phyloP scores from a whole-genome alignment of 30 jellyfish, hydroid and myxozoan genomes.

The Sanderia malayensis region DNA sequence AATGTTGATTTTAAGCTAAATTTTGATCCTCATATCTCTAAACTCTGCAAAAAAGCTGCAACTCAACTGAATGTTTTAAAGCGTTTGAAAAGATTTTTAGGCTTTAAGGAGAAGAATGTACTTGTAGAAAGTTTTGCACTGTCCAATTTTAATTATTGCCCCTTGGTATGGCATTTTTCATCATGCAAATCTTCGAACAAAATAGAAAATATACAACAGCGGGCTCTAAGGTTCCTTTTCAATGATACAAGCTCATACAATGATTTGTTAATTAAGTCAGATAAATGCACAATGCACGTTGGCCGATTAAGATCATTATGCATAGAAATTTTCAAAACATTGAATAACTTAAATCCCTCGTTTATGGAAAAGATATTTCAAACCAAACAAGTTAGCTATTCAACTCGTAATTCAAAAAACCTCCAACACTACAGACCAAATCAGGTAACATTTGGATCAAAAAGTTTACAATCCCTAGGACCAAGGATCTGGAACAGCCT shows the following conservation, averaged over 20 bases:
- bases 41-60: background rate
- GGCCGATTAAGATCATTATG: background rate
- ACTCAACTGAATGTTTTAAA: too few relatives aligned
- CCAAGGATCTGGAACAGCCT: background rate
- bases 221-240: too few relatives aligned
- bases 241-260: background rate
- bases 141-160: conserved; percentile 2
- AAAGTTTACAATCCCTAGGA: too few relatives aligned
- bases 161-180: conserved; percentile 7
- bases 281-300: conserved; percentile 6
- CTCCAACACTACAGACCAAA: too few relatives aligned
- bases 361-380: too few relatives aligned
- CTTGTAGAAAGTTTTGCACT: conserved; percentile 1
- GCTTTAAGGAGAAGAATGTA: conserved; percentile 1
- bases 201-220: too few relatives aligned
- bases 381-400: too few relatives aligned
- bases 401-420: too few relatives aligned
- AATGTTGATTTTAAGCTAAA: background rate
- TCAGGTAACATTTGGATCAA: too few relatives aligned
- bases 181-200: too few relatives aligned
- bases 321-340: background rate
- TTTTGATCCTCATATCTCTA: conserved; percentile 4
- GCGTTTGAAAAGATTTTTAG: too few relatives aligned
- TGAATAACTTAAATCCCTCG: too few relatives aligned
- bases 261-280: background rate